Evolutionary conservation across 2,888 invertebrate genomes (phyloP), one percentile per base, ranked within the genome.

Genomic region (Carpatolechia fugitivella): DNA sequence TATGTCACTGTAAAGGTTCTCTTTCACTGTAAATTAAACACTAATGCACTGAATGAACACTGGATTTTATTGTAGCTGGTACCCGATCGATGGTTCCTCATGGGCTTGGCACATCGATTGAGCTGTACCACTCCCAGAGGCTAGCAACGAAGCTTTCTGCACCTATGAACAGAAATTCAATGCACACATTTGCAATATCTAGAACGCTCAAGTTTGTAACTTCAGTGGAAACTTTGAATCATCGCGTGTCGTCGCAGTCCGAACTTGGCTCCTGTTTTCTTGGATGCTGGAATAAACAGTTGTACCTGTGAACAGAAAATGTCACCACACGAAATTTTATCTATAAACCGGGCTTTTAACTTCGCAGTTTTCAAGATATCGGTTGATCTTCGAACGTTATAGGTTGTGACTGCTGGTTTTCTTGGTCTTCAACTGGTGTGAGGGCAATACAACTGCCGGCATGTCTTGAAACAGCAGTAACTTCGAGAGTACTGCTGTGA

Each of bases 381-480:
- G 24, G 24, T 4, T 24, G 6, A 3, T 24, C 3, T 4, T 24
- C 6, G 24, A 24, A 4, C 6, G 24, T 24, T 6, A 3, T 4
- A 20, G 20, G 10, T 44, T 24, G 44, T 18, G 18, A n/a, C n/a
- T 24, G 13, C 29, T n/a, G 36, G 14, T 36, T 31, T 35, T 16
- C n/a, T 51, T 29, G 14, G 16, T 52, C 30, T 60, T 59, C 60
- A 56, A 52, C 53, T n/a, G 55, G 54, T 64, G 55, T 6, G 7
- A n/a, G 56, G 66, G 87, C 86, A 62, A 67, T 78, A 65, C 70
- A 79, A 69, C 80, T 70, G 62, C 85, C 88, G 80, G 76, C 73
- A 96, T 97, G 97, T 96, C 97, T 96, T 93, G 95, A 92, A 93
- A 93, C 96, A 97, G 95, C 97, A 97, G 97, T 97, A 97, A 92